Conservation (phyloP, 2,797 vertebrate genomes). For the Chelon labrosus region DNA sequence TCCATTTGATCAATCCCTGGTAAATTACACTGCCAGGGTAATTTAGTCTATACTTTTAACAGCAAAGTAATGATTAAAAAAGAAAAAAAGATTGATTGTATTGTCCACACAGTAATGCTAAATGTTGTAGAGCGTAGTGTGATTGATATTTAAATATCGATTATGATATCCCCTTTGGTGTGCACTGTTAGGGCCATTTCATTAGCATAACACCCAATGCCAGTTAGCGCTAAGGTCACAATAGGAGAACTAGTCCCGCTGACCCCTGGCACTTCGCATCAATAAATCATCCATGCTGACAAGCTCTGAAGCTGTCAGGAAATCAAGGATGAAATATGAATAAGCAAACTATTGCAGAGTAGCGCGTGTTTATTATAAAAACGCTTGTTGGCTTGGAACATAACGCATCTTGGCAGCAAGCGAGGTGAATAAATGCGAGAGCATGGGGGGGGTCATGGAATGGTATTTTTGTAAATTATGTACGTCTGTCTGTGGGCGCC, state of each 20-base stretch:
- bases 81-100: slow-evolving; percentile 14
- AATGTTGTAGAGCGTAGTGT: slow-evolving; percentile 8
- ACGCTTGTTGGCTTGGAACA: slow-evolving; percentile 39
- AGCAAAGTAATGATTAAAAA: slow-evolving; percentile 4
- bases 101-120: slow-evolving; percentile 31
- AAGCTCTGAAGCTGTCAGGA: slow-evolving; percentile 52
- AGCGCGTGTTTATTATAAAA: slow-evolving; percentile 15
- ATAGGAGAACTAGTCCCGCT: slow-evolving; percentile 56
- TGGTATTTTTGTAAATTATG: slow-evolving; percentile 46
- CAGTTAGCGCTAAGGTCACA: slow-evolving; percentile 47
- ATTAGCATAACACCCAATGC: slow-evolving; percentile 44
- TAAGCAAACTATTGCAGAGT: slow-evolving; percentile 44
- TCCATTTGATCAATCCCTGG: slow-evolving; percentile 41
- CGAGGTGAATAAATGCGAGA: slow-evolving; percentile 37
- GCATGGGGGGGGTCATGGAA: neutral
- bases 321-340: slow-evolving; percentile 63
- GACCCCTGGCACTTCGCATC: slow-evolving; percentile 48
- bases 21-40: slow-evolving; percentile 30
- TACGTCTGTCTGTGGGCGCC: slow-evolving; percentile 37
- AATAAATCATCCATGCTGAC: slow-evolving; percentile 69
- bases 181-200: slow-evolving; percentile 19
- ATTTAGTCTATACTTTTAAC: slow-evolving; percentile 24
- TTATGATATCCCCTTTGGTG: slow-evolving; percentile 35
- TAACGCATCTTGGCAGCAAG: slow-evolving; percentile 38
- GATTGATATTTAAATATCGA: slow-evolving; percentile 71